Conservation (phyloP, 35 echinoderm and acorn worm genomes). For the Anneissia japonica region DNA sequence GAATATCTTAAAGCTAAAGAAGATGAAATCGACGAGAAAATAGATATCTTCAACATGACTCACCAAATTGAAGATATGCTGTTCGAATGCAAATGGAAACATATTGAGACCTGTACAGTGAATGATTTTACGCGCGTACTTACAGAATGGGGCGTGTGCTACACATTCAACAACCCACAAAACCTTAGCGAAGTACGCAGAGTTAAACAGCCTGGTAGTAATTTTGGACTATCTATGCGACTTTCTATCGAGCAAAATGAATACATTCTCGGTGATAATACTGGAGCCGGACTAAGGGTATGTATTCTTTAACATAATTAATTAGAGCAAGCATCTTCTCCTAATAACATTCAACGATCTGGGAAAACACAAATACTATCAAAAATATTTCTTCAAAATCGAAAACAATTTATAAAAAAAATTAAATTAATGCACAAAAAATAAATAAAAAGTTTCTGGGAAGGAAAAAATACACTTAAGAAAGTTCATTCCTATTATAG, state of each 20-base stretch:
- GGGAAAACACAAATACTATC: too few species aligned
- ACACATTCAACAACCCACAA: constrained; percentile 12
- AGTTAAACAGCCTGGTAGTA: constrained; percentile 14
- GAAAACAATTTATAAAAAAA: too few species aligned
- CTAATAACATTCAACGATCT: too few species aligned
- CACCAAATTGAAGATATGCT: constrained; percentile 25
- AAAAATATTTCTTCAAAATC: too few species aligned
- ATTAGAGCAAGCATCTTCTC: too few species aligned
- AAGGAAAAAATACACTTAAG: too few species aligned
- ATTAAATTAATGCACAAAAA: too few species aligned
- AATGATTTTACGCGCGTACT: background rate
- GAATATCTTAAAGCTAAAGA: background rate
- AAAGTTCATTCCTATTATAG: too few species aligned
- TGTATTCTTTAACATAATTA: background rate
- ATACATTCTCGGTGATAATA: background rate
- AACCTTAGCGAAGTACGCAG: background rate
- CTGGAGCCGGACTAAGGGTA: constrained; percentile 12
- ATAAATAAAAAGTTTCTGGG: too few species aligned
- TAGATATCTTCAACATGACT: background rate
- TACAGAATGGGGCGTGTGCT: constrained; percentile 16
- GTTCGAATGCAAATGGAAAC: background rate
- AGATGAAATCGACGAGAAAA: background rate
- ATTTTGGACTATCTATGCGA: constrained; percentile 9
- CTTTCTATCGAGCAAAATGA: constrained; percentile 2
- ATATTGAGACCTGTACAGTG: background rate